Base-by-base conservation (phyloP, 2,888 invertebrate genomes). In the Harpalus rubripes region DNA sequence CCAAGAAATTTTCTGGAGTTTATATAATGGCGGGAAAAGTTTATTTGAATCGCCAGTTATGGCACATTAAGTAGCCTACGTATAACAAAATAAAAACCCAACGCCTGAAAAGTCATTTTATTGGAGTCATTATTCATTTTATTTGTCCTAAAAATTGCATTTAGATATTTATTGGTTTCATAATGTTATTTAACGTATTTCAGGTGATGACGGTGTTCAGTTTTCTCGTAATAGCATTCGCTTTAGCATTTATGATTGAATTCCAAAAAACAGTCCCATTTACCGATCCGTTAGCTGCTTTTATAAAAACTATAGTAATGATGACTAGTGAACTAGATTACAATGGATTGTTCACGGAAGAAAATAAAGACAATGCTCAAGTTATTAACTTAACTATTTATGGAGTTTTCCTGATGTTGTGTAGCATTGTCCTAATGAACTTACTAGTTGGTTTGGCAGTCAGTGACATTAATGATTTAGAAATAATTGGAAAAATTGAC, bases 241-340 rank as follows among this genome's bases (percentile, higher is more conserved):
- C 93, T 0, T 89, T 93, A 26, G 92, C 92, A 86, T 93, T 94
- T 87, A 92, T 93, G 92, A 92, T 94, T 63, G 92, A 93, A 87
- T 94, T 93, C 87, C 91, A 90, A 22, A 91, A 92, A 0, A 90
- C 91, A 86, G 89, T 91, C 18, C 92, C 93, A 0, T 94, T 94
- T 86, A 91, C 92, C 22, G 91, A 91, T 10, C 93, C 93, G 0
- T 92, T 92, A 91, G 91, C 92, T 16, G 92, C 93, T 0, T 88
- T 94, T 0, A 92, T 93, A 16, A 93, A 93, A 87, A 93, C 93
- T 0, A 91, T 93, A 61, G 93, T 93, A 7, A 94, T 94, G 93
- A 93, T 93, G 93, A 93, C 93, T 6, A 93, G 93, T 84, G 94
- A 94, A 87, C 93, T 93, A 76, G 93, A 94, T 86, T 93, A 93